These are phyloP conservation scores for Hesperia comma DNA, from an alignment of 2,888 invertebrate genomes.

Conservation along the genomic window DNA sequence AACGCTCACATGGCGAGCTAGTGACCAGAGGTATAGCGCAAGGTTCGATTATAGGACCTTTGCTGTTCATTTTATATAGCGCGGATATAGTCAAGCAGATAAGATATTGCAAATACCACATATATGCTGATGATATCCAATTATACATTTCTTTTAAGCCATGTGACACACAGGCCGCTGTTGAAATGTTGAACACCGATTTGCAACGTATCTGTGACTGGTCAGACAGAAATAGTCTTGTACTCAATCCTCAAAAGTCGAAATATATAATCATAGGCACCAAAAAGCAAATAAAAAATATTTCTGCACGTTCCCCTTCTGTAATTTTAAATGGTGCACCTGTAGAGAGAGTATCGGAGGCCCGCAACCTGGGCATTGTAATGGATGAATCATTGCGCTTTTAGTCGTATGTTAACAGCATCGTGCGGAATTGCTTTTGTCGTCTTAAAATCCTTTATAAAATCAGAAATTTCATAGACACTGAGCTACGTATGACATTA, in stretches of 20 bases:
- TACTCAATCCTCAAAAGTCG: slow-evolving; percentile 36
- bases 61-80: slow-evolving; percentile 31
- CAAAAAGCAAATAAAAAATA: slow-evolving; percentile 1
- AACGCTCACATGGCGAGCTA: neutral
- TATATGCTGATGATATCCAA: slow-evolving; percentile 37
- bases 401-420: slow-evolving; percentile 27
- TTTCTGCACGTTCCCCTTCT: neutral
- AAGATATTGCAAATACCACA: slow-evolving; percentile 29
- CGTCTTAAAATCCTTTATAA: slow-evolving; percentile 27
- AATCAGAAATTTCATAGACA: slow-evolving; percentile 1
- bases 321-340: neutral
- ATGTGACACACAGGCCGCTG: slow-evolving; percentile 9
- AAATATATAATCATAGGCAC: slow-evolving; percentile 33
- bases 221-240: slow-evolving; percentile 23
- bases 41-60: slow-evolving; percentile 38
- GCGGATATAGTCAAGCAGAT: slow-evolving; percentile 29
- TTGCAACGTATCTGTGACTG: slow-evolving; percentile 25
- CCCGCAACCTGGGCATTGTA: slow-evolving; percentile 35
- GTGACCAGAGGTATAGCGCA: slow-evolving; percentile 34
- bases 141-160: slow-evolving; percentile 9
- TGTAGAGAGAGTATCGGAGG: slow-evolving; percentile 35
- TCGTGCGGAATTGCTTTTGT: slow-evolving; percentile 31
- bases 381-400: slow-evolving; percentile 39
- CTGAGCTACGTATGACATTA: slow-evolving; percentile 2
- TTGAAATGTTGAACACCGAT: slow-evolving; percentile 26